These are phyloP conservation scores for Crossaster papposus DNA, from an alignment of 53 echinoderm and acorn worm genomes.

Conservation along the genomic window DNA sequence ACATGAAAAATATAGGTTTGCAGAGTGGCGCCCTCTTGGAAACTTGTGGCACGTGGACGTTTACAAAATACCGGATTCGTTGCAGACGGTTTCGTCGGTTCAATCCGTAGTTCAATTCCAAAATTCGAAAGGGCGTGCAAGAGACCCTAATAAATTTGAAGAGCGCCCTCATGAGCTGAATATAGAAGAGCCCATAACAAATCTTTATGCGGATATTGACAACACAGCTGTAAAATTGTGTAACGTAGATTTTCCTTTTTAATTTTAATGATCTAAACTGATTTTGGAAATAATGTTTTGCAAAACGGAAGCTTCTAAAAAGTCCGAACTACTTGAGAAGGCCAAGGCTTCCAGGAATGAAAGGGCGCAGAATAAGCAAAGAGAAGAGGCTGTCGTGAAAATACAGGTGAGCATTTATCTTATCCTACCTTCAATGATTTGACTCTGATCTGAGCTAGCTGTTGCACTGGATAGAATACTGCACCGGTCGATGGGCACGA, in stretches of 20 bases:
- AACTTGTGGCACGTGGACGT: too few relatives aligned
- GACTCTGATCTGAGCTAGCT: too few relatives aligned
- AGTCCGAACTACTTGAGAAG: slow-evolving; percentile 85
- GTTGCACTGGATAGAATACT: too few relatives aligned
- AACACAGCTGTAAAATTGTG: too few relatives aligned
- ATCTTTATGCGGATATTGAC: not conserved
- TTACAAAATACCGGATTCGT: too few relatives aligned
- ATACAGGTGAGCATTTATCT: slow-evolving; percentile 74
- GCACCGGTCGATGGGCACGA: too few relatives aligned
- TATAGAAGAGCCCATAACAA: not conserved
- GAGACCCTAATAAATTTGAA: not conserved
- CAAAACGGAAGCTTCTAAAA: slow-evolving; percentile 77
- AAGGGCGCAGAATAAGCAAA: slow-evolving; percentile 75
- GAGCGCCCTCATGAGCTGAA: slow-evolving; percentile 16
- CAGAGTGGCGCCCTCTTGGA: too few relatives aligned
- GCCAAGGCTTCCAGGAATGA: slow-evolving; percentile 88
- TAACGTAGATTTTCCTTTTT: not conserved
- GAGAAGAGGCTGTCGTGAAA: slow-evolving; percentile 68
- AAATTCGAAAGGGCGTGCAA: too few relatives aligned
- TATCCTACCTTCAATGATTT: not conserved
- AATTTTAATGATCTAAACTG: not conserved
- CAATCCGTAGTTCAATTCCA: too few relatives aligned
- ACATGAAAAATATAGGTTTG: too few relatives aligned
- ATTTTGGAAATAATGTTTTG: slow-evolving; percentile 73
- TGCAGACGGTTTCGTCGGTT: too few relatives aligned